Conservation (phyloP, 2,113 vertebrate genomes). For the Toxostoma redivivum region DNA sequence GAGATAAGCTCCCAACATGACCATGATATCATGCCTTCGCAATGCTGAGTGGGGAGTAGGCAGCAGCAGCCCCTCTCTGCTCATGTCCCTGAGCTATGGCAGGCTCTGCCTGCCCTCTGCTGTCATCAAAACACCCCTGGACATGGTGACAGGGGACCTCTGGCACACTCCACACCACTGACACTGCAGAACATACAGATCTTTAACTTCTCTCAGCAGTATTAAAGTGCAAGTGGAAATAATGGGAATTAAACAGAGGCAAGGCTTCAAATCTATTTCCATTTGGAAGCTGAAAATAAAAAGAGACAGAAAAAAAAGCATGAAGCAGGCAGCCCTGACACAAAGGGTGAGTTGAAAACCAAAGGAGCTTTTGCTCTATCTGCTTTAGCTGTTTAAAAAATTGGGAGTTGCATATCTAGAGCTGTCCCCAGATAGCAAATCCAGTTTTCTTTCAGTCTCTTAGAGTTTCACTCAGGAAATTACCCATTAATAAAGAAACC, state of each 20-base stretch:
- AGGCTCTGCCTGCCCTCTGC: conserved; percentile 62
- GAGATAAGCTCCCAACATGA: conserved; percentile 5
- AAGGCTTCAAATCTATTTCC: background rate
- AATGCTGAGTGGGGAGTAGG: background rate
- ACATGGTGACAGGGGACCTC: background rate
- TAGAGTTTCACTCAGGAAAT: background rate
- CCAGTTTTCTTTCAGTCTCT: background rate
- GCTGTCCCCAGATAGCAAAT: background rate
- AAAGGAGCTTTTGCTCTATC: background rate
- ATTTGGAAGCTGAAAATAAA: background rate
- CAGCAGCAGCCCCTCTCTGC: background rate
- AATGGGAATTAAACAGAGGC: background rate
- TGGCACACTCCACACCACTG: background rate
- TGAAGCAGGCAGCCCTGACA: background rate
- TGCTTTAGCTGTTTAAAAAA: background rate
- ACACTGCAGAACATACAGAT: background rate
- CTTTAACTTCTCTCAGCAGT: background rate
- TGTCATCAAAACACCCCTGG: background rate
- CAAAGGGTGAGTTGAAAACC: background rate
- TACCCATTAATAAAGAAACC: background rate
- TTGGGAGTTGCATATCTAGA: background rate
- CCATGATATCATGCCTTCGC: background rate
- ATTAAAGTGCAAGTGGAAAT: background rate
- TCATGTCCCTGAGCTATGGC: accelerated
- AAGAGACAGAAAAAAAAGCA: background rate